phyloP scores from a whole-genome alignment of 2,888 invertebrate species.

The Sesia bembeciformis region DNA sequence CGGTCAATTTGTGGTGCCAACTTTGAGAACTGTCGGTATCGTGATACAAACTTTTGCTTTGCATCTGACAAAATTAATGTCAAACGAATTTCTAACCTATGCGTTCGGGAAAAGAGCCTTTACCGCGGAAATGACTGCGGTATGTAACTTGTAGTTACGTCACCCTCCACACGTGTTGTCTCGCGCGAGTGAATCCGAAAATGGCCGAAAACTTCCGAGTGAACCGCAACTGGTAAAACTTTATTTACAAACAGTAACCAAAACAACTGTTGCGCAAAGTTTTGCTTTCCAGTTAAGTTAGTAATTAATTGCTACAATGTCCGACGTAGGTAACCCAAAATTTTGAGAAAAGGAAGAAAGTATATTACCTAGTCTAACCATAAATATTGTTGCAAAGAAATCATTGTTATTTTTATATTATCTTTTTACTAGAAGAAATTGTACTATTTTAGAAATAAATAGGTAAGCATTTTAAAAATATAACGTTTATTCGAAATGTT shows the following conservation, averaged over 20 bases:
- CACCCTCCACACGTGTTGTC: not conserved
- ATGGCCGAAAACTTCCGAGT: not conserved
- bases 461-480: no score
- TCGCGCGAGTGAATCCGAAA: not conserved
- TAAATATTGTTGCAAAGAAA: no score
- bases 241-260: not conserved
- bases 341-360: no score
- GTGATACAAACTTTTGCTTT: conserved; percentile 2
- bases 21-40: conserved; percentile 20
- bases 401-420: no score
- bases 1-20: conserved; percentile 38
- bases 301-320: no score
- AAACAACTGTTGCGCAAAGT: not conserved
- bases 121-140: no score
- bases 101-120: not conserved
- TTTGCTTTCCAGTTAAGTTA: not conserved
- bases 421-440: no score
- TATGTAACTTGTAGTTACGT: no score
- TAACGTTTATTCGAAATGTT: no score
- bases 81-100: not conserved
- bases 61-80: not conserved
- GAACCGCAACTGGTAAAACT: not conserved
- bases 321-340: no score
- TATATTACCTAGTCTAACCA: no score
- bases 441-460: no score